Percentiles rank a stretch among this genome's conserved stretches.
Conservation (phyloP, 2,888 invertebrate genomes). For the Tipula unca region DNA sequence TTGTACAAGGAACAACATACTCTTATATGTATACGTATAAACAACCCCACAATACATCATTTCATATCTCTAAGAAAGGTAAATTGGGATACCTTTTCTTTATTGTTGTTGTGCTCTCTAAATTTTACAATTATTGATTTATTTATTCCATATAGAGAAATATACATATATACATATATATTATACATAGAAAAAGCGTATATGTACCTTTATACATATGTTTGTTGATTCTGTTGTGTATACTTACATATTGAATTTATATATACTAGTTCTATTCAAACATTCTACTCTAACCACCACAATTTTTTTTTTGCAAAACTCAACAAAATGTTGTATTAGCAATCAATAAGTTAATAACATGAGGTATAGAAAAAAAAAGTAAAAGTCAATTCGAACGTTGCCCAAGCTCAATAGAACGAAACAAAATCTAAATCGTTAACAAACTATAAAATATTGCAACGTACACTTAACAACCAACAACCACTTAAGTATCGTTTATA, state of each 20-base stretch:
- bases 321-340: neutral
- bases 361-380: neutral
- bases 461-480: neutral
- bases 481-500: neutral
- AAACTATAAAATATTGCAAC: neutral
- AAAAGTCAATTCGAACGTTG: neutral
- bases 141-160: neutral
- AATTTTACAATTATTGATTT: conserved; percentile 8
- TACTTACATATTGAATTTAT: neutral
- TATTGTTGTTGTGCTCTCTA: neutral
- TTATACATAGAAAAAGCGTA: neutral
- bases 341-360: neutral
- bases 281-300: neutral
- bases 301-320: neutral
- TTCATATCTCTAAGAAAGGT: neutral
- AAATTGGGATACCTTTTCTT: conserved; percentile 4
- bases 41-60: neutral
- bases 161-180: neutral
- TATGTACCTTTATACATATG: neutral
- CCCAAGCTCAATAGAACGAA: neutral
- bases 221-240: neutral
- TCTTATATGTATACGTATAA: too few species aligned
- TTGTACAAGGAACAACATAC: neutral
- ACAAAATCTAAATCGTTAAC: neutral
- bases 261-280: neutral